Base-by-base conservation (phyloP, 2,888 invertebrate species). In the Scaptodrosophila latifasciaeformis region DNA sequence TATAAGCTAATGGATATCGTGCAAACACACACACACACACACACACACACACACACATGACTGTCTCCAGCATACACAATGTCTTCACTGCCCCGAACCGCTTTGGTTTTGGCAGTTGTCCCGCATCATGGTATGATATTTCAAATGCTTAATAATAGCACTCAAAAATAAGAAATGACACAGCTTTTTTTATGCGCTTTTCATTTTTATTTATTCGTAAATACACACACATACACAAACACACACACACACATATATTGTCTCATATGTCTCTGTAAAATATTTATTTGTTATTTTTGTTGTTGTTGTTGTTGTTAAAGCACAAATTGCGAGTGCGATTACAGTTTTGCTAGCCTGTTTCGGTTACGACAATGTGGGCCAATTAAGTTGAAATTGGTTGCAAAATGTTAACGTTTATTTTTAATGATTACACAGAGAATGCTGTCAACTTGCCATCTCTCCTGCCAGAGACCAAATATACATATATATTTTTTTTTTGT, bases 1-100 rank as follows among this genome's bases (percentile, higher is more conserved):
- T 75, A 75, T 77, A 74, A 78, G 81, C 75, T 75, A 75, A 75
- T 75, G 75, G 81, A 75, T 75, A 80, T 66, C 64, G 70, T 70
- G 61, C 63, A 64, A 71, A 54, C 69, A 71, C 69, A 75, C 62
- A 65, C 59, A 64, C 39, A 56, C 31, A 51, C 24, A 49, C 44
- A 63, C 31, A 40, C 47, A 46, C 29, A 40, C 49, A 50, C 46
- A 50, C 34, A 35, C n/a, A 39, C 1, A 5, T 9, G 18, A 1
- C 17, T 19, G 39, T 39, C 7, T 35, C 13, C n/a, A n/a, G n/a
- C n/a, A n/a, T n/a, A n/a, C n/a, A n/a, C n/a, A n/a, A n/a, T n/a
- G n/a, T n/a, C n/a, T n/a, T n/a, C n/a, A n/a, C n/a, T n/a, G n/a
- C n/a, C n/a, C n/a, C n/a, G n/a, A n/a, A n/a, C n/a, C n/a, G n/a